Evolutionary conservation across 2,888 invertebrate species (phyloP).

Genomic region (Conistra vaccinii): DNA sequence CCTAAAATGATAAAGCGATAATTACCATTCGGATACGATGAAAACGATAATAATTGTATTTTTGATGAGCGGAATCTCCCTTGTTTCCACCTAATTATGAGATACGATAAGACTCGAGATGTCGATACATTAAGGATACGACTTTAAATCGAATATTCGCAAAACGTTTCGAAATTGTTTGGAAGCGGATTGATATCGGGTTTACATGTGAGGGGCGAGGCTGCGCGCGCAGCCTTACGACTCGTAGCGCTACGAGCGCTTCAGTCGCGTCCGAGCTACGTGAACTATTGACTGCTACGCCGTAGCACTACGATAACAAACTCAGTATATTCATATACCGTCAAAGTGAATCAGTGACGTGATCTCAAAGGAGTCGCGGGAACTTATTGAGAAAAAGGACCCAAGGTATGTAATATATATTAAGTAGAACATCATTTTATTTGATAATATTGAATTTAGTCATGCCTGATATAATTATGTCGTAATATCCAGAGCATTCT

Average conservation of each 20-base stretch:
- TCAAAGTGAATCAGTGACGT: constrained; percentile 78
- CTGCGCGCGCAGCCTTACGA: constrained; percentile 87
- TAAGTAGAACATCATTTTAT: constrained; percentile 9
- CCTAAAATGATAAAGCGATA: not conserved
- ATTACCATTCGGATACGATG: constrained; percentile 4
- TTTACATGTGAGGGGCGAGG: constrained; percentile 87
- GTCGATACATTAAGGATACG: constrained; percentile 55
- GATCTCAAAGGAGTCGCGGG: constrained; percentile 69
- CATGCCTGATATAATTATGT: constrained; percentile 51
- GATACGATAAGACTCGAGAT: constrained; percentile 26
- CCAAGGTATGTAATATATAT: constrained; percentile 68
- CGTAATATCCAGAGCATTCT: constrained; percentile 62
- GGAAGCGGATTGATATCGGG: constrained; percentile 87
- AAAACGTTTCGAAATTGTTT: constrained; percentile 82
- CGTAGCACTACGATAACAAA: constrained; percentile 78
- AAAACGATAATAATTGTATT: constrained; percentile 25
- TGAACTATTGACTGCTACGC: constrained; percentile 82
- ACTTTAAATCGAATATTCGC: constrained; percentile 77
- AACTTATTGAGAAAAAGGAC: constrained; percentile 59
- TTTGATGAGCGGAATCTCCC: constrained; percentile 1
- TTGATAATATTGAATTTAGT: constrained; percentile 28
- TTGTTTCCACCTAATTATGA: constrained; percentile 34
- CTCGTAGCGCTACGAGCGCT: constrained; percentile 81
- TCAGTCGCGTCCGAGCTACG: constrained; percentile 87
- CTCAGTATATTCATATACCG: constrained; percentile 68